A percentile compares a stretch with the other conserved stretches of the same genome.
phyloP scores from a whole-genome alignment of 1,140 invertebrate species.

The Sipha flava region DNA sequence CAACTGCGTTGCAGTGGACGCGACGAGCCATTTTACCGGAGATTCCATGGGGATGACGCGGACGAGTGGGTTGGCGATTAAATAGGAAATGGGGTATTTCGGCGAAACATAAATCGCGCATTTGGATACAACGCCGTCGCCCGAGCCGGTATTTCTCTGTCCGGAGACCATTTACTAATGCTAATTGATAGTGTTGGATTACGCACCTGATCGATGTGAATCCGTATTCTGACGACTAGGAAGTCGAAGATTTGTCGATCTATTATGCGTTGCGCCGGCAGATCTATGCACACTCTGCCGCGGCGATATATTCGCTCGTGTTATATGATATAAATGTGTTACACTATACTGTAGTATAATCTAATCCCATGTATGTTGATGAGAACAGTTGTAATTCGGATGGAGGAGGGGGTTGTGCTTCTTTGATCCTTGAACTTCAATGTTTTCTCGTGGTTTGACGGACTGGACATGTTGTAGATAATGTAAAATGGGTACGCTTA shows the following conservation, averaged over 20 bases:
- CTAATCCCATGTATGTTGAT: no score
- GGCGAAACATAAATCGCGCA: conserved; percentile 9
- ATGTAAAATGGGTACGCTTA: no score
- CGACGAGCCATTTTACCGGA: not conserved
- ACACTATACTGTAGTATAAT: not conserved
- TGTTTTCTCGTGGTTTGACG: no score
- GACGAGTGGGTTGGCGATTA: not conserved
- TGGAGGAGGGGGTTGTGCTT: no score
- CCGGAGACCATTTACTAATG: conserved; percentile 5
- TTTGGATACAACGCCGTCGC: not conserved
- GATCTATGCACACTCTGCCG: not conserved
- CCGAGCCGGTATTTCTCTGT: not conserved
- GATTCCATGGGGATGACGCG: not conserved
- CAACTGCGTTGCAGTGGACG: not conserved
- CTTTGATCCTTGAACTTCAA: no score
- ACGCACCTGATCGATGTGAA: not conserved
- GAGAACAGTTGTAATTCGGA: no score
- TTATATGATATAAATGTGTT: not conserved
- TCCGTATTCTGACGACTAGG: not conserved
- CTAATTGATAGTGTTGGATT: conserved; percentile 19
- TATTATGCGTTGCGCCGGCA: not conserved
- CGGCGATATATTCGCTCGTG: not conserved
- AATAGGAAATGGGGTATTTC: conserved; percentile 11
- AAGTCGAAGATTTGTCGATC: conserved; percentile 5
- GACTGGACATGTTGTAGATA: no score